Base-by-base conservation (phyloP, 2,888 invertebrate genomes). In the Notodonta dromedarius region DNA sequence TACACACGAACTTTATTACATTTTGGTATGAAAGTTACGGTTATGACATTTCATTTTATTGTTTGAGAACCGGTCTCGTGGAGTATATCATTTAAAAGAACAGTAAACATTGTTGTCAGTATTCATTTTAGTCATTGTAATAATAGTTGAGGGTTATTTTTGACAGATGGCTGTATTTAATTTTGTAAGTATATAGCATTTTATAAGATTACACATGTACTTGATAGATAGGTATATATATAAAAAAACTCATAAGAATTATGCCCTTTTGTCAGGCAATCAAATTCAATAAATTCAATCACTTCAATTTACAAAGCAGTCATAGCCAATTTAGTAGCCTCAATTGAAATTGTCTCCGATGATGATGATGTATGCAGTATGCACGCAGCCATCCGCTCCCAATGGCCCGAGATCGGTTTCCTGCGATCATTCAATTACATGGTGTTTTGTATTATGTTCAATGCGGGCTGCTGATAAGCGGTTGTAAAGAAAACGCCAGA, bases 401-500 rank as follows among this genome's bases (percentile, higher is more conserved):
- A 83, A 66, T 62, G 75, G 71, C 71, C 69, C 70, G 67, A 61
- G 80, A 82, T 82, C 79, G 82, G 80, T 78, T 86, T 90, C 91
- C 91, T 87, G 88, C 83, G 77, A 91, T 92, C 90, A 86, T 90
- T 86, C 91, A 88, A 91, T 91, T 90, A 86, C 77, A 63, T 67
- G 61, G 35, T 35, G 7, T 63, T 68, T 68, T 69, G 63, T 73
- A 75, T 79, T 75, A 80, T 80, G 77, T 74, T 74, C 69, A 76
- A 83, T 83, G 83, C 85, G 83, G 84, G 84, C 74, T 63, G 77
- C 74, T 78, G 72, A 79, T 83, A 79, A 74, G 79, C 77, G 74
- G 70, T 78, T 75, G 80, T 79, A 77, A 73, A 76, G 74, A 78
- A 80, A 80, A 81, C 75, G 79, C 76, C 73, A 70, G 76, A 66